Percentiles rank a stretch among this genome's conserved stretches.
phyloP scores from a whole-genome alignment of 2,797 vertebrate genomes.

The Syngnathus acus region DNA sequence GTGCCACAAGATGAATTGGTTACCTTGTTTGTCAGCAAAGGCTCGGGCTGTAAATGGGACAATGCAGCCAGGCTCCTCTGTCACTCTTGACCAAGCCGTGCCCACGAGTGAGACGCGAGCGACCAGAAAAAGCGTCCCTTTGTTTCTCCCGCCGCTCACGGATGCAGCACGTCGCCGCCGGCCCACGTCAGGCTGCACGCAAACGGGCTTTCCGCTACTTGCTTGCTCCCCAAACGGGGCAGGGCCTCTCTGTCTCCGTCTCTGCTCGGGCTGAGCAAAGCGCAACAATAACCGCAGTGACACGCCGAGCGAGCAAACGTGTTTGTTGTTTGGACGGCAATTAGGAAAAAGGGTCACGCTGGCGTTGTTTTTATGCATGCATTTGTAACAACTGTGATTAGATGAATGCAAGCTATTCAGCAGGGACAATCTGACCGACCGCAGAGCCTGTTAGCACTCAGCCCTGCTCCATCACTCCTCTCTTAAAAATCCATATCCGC shows the following conservation, averaged over 20 bases:
- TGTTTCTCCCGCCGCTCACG: slow-evolving; percentile 21
- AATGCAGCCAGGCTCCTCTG: neutral
- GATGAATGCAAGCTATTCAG: slow-evolving; percentile 49
- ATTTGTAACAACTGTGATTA: slow-evolving; percentile 36
- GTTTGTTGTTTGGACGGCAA: slow-evolving; percentile 13
- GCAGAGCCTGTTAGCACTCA: slow-evolving; percentile 55
- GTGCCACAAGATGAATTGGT: neutral
- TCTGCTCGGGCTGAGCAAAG: neutral
- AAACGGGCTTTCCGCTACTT: too few species aligned
- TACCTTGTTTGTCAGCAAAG: neutral
- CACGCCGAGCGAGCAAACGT: slow-evolving; percentile 6
- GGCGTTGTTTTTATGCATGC: slow-evolving; percentile 31
- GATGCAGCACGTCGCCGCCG: slow-evolving; percentile 25
- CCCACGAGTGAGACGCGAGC: neutral
- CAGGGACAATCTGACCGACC: slow-evolving; percentile 52
- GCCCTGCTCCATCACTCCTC: slow-evolving; percentile 54
- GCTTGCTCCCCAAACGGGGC: too few species aligned
- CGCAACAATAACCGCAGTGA: neutral
- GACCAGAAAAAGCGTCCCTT: neutral
- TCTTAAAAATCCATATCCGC: slow-evolving; percentile 56
- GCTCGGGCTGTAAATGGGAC: neutral
- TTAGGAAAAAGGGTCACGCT: slow-evolving; percentile 18
- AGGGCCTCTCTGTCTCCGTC: neutral
- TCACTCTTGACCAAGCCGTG: neutral
- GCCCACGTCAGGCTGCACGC: too few species aligned